These are phyloP conservation scores for Diorhabda carinulata DNA, from an alignment of 1,140 invertebrate genomes.

Conservation along the genomic window DNA sequence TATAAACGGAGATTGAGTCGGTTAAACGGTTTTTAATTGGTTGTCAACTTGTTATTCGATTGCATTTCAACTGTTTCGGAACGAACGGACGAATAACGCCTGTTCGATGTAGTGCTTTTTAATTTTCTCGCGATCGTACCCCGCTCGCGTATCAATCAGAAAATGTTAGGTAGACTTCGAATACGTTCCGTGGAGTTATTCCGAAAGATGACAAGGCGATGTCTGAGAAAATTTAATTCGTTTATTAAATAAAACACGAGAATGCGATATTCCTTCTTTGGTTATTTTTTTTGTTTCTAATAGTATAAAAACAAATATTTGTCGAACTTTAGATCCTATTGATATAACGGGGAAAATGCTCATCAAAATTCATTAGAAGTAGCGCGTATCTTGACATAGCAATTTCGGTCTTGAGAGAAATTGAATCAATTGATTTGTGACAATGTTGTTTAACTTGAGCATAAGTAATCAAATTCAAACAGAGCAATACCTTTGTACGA, in stretches of 20 bases:
- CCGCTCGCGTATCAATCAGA: too few relatives aligned
- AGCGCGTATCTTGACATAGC: not conserved
- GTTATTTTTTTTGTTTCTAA: too few relatives aligned
- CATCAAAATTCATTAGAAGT: not conserved
- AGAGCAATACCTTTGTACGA: slow-evolving; percentile 15
- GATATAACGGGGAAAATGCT: not conserved
- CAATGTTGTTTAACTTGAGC: slow-evolving; percentile 18
- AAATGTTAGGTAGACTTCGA: too few relatives aligned
- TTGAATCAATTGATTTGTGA: slow-evolving; percentile 20
- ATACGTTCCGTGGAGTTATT: too few relatives aligned
- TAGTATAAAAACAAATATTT: too few relatives aligned
- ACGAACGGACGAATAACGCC: slow-evolving; percentile 6
- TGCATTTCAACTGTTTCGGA: slow-evolving; percentile 15
- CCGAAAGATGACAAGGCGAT: too few relatives aligned
- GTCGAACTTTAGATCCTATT: too few relatives aligned
- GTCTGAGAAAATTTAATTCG: too few relatives aligned
- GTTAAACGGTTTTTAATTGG: slow-evolving; percentile 43
- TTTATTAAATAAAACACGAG: too few relatives aligned
- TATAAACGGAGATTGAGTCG: slow-evolving; percentile 36
- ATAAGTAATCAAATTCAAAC: slow-evolving; percentile 21
- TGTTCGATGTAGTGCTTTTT: slow-evolving; percentile 11
- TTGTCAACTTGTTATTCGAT: slow-evolving; percentile 38
- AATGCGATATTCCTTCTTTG: too few relatives aligned
- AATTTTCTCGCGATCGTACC: not conserved
- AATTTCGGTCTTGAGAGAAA: not conserved